Evolutionary conservation across 2,888 invertebrate genomes (phyloP), one percentile per base, ranked within the genome.

Genomic region (Anarsia innoxiella): DNA sequence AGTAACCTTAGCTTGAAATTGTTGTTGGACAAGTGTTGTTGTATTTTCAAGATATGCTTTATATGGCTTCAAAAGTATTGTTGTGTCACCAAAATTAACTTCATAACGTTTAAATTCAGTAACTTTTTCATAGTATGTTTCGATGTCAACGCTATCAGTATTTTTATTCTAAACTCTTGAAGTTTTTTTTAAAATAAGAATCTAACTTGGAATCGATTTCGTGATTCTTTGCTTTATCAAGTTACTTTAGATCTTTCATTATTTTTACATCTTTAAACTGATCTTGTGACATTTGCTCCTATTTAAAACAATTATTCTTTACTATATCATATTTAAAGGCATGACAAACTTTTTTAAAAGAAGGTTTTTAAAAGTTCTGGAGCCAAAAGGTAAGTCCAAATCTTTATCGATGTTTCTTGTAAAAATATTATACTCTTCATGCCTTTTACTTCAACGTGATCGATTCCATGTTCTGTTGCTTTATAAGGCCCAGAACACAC

Each of bases 391-490:
- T 83, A 82, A 83, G 83, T 80, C 49, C 42, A 38, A 43, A 45
- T 31, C 49, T 5, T 19, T 3, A 19, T 19, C 19, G 6, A 19
- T 19, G 19, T 19, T 19, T 5, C 19, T 5, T 6, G 6, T 3
- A 19, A n/a, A n/a, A n/a, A 19, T 19, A 3, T 5, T 19, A 61
- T 56, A 55, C 28, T 49, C 39, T 43, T 51, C 34, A 40, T 37
- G 29, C 44, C 26, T 49, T 41, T 53, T 46, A 56, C 39, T 48
- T 50, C 41, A 48, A 56, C 77, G 79, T 58, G 69, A 79, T 84
- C 82, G 83, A 83, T 83, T 83, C 83, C 83, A 80, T 70, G 54
- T 59, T 63, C 67, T n/a, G n/a, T n/a, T n/a, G n/a, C n/a, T n/a
- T n/a, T n/a, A n/a, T n/a, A n/a, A n/a, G n/a, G n/a, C n/a, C n/a